phyloP scores from a whole-genome alignment of 2,888 invertebrate species.

The Hemithea aestivaria region DNA sequence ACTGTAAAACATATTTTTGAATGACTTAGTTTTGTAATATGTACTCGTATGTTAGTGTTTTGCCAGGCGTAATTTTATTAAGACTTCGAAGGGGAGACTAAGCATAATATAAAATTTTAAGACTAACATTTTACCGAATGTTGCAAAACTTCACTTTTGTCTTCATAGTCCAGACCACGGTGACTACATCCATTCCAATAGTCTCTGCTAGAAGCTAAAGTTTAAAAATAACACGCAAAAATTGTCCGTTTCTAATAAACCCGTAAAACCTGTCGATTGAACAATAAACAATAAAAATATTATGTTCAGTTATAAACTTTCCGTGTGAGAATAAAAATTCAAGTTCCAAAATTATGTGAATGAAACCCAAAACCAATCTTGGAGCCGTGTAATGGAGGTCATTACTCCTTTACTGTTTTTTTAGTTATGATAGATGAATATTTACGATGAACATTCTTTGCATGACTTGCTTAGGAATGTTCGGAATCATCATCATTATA shows the following conservation, averaged over 20 bases:
- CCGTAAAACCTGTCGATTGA: conserved; percentile 34
- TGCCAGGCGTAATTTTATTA: too few species aligned
- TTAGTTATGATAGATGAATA: conserved; percentile 58
- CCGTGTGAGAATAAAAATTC: conserved; percentile 21
- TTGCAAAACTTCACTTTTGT: too few species aligned
- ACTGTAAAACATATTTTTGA: too few species aligned
- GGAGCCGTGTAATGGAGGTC: conserved; percentile 22
- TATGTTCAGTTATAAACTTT: conserved; percentile 16
- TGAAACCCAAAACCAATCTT: conserved; percentile 34
- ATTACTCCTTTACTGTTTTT: conserved; percentile 31
- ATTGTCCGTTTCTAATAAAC: conserved; percentile 22
- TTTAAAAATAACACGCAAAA: conserved; percentile 12
- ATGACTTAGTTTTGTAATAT: too few species aligned
- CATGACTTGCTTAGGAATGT: conserved; percentile 50
- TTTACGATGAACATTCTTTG: conserved; percentile 59
- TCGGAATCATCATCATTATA: conserved; percentile 61
- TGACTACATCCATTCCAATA: too few species aligned
- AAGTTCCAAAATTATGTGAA: conserved; percentile 27
- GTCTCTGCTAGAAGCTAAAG: not conserved
- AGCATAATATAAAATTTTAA: too few species aligned
- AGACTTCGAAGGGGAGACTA: too few species aligned
- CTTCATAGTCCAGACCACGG: too few species aligned
- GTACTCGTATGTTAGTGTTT: too few species aligned
- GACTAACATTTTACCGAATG: too few species aligned
- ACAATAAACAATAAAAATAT: conserved; percentile 27